Base-by-base conservation (phyloP, 2,797 vertebrate species). In the Anableps anableps region DNA sequence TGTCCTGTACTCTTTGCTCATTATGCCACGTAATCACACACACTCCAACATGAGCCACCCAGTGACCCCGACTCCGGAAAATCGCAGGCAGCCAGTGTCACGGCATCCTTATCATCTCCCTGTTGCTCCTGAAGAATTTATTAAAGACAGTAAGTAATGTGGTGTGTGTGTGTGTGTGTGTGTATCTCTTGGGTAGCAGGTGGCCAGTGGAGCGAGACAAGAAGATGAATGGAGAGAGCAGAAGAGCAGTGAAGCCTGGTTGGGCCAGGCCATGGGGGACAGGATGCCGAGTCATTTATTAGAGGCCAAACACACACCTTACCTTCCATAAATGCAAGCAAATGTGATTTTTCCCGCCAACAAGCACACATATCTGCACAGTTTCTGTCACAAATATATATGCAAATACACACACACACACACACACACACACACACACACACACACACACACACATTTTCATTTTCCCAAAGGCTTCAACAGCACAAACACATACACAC, bases 1-100 rank as follows among this genome's bases (percentile, higher is more conserved):
- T 91, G 96, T 94, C 93, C 94, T 86, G 92, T 91, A 70, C 78
- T 92, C 92, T 94, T 92, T 92, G 94, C 93, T 95, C 94, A 94
- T 95, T 96, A 97, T 96, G 96, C 95, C 94, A 92, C 83, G 66
- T 94, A 93, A 95, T 92, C 88, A 91, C 94, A 91, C 94, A 91
- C 94, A 91, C 92, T 91, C 81, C 73, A 82, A 88, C 91, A 89
- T 48, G 88, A 75, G 85, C 95, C 85, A 83, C 94, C 93, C 85
- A 43, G 68, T 0, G 21, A 91, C 95, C 95, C 38, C 93, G 94
- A 94, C 92, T 68, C 31, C 5, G 1, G 8, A 79, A 76, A 45
- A 78, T 72, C 70, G 76, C 36, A 62, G 9, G 36, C 41, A 41
- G 14, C 29, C 76, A 8, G 60, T 78, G 83, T 86, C 83, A 68